These are phyloP conservation scores for Chinchilla lanigera DNA, from an alignment of 2,113 vertebrate genomes.

Conservation along the genomic window DNA sequence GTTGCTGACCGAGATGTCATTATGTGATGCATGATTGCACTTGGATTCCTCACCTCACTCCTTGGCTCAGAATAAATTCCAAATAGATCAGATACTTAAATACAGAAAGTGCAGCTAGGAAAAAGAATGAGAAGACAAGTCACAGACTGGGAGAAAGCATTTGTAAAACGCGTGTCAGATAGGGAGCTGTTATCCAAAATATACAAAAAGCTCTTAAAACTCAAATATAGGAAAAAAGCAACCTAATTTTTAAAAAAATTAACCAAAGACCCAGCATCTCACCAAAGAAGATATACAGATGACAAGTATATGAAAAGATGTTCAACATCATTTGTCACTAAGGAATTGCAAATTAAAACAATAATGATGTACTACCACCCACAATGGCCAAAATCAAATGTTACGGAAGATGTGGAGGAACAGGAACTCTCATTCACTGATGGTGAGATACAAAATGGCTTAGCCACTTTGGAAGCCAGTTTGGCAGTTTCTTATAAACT, in stretches of 20 bases:
- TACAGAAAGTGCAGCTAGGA: background rate
- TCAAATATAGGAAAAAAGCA: background rate
- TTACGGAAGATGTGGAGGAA: background rate
- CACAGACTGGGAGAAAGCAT: background rate
- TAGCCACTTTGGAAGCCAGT: background rate
- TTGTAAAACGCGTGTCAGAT: background rate
- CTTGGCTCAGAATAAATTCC: conserved; percentile 46
- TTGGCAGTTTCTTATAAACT: background rate
- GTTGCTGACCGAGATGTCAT: background rate
- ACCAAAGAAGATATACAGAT: background rate
- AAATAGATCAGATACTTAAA: conserved; percentile 3
- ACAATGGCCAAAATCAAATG: background rate
- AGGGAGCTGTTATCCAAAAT: background rate
- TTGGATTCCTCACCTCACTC: background rate
- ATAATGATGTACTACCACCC: background rate
- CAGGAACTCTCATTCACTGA: background rate
- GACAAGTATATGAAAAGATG: background rate
- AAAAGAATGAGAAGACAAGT: conserved; percentile 33
- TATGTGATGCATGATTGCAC: background rate
- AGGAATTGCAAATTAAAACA: background rate
- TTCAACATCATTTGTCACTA: background rate
- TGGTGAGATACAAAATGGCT: background rate
- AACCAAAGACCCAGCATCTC: background rate
- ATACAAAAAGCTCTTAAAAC: background rate
- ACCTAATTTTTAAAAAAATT: background rate